phyloP scores from a whole-genome alignment of 2,113 vertebrate genomes.

The Pipa parva region DNA sequence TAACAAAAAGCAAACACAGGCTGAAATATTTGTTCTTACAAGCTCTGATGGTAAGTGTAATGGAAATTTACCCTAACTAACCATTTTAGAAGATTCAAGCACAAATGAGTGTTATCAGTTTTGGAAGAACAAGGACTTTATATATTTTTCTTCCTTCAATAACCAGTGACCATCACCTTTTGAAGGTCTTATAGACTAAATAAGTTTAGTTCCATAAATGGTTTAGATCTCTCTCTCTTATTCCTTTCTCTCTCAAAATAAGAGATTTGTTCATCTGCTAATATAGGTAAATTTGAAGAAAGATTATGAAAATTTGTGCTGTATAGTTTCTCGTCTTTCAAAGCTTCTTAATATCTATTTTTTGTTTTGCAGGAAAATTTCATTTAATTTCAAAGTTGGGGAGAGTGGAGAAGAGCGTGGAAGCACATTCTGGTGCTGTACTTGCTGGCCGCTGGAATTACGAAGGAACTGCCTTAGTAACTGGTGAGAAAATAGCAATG shows the following conservation, averaged over 20 bases:
- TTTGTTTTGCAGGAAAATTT: slow-evolving; percentile 76
- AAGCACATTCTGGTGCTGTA: slow-evolving; percentile 90
- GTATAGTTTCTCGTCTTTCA: neutral
- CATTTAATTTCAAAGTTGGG: slow-evolving; percentile 86
- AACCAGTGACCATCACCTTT: no score
- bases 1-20: slow-evolving; percentile 80
- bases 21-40: slow-evolving; percentile 86
- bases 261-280: no score
- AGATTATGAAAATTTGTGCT: neutral
- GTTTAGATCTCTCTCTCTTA: no score
- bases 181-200: no score
- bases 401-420: slow-evolving; percentile 90
- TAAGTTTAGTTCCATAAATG: no score
- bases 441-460: slow-evolving; percentile 91
- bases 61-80: no score
- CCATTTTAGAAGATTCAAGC: no score
- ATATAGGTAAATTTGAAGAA: neutral
- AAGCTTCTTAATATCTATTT: no score
- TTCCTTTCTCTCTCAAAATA: no score
- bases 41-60: slow-evolving; percentile 92
- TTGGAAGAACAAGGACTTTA: no score
- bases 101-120: no score
- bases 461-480: slow-evolving; percentile 90
- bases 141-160: no score
- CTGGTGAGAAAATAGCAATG: slow-evolving; percentile 72